A percentile compares a stretch with the other conserved stretches of the same genome.
Conservation (phyloP, 2,888 invertebrate species). For the Frankliniella intonsa region DNA sequence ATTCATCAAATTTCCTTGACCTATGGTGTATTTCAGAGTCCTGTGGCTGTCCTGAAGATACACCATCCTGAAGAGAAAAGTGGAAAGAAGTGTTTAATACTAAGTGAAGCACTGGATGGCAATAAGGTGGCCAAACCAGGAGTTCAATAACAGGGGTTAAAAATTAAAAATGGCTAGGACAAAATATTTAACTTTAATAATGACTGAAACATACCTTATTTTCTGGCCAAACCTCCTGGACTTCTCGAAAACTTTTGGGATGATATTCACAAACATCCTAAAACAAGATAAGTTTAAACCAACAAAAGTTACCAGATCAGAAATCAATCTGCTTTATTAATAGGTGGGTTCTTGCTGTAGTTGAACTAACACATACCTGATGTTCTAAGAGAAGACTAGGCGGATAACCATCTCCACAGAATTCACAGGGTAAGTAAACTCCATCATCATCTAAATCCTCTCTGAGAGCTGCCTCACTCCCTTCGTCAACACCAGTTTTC, state of each 20-base stretch:
- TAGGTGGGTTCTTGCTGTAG: too few relatives aligned
- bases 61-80: neutral
- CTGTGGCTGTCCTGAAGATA: neutral
- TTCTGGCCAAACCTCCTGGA: neutral
- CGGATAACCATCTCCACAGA: constrained; percentile 38
- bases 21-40: neutral
- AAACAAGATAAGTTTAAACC: neutral
- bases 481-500: neutral
- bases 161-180: neutral
- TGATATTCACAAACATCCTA: constrained; percentile 12
- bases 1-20: neutral
- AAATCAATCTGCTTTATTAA: neutral
- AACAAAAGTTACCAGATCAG: neutral
- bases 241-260: neutral
- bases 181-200: too few relatives aligned
- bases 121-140: neutral
- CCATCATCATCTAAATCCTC: constrained; percentile 36
- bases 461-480: constrained; percentile 32
- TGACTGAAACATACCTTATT: neutral
- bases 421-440: constrained; percentile 38
- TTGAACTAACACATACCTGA: neutral
- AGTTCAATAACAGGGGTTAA: neutral
- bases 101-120: too few relatives aligned
- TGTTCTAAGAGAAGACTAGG: constrained; percentile 3
- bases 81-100: neutral